Evolutionary conservation across 1,140 invertebrate genomes (phyloP).

Genomic region (Euwallacea similis): DNA sequence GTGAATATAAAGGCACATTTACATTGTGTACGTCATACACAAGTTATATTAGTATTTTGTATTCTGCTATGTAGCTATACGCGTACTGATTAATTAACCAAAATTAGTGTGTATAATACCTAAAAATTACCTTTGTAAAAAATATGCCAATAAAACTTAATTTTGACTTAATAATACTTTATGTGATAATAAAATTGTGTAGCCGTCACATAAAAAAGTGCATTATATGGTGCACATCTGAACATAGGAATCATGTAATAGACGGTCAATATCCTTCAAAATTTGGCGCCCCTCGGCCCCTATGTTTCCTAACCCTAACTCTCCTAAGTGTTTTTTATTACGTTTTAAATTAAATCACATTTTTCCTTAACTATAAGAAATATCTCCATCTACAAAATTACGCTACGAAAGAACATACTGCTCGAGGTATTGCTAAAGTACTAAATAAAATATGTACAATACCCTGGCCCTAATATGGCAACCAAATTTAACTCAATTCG

Average conservation of each 20-base stretch:
- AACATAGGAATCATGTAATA: too few relatives aligned
- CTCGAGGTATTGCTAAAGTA: constrained; percentile 37
- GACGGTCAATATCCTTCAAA: too few relatives aligned
- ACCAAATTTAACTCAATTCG: not conserved
- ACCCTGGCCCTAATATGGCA: constrained; percentile 35
- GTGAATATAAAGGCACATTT: constrained; percentile 33
- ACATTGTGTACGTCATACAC: constrained; percentile 20
- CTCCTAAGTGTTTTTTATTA: constrained; percentile 6
- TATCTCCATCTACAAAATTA: not conserved
- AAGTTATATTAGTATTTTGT: not conserved
- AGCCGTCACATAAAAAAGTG: too few relatives aligned
- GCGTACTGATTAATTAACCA: too few relatives aligned
- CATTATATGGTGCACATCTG: too few relatives aligned
- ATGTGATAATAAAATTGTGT: too few relatives aligned
- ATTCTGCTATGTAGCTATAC: too few relatives aligned
- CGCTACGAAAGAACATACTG: constrained; percentile 9
- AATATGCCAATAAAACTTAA: too few relatives aligned
- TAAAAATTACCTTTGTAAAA: not conserved
- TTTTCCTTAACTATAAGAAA: constrained; percentile 19
- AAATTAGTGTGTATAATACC: too few relatives aligned
- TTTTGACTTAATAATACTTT: too few relatives aligned
- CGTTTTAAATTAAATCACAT: constrained; percentile 34
- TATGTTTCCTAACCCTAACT: not conserved
- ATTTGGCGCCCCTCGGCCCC: too few relatives aligned
- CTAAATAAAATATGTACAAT: constrained; percentile 39